Percentiles rank a stretch among this genome's conserved stretches.
These are phyloP conservation scores for Podabrus alpinus DNA, from an alignment of 2,888 invertebrate species.

Conservation along the genomic window DNA sequence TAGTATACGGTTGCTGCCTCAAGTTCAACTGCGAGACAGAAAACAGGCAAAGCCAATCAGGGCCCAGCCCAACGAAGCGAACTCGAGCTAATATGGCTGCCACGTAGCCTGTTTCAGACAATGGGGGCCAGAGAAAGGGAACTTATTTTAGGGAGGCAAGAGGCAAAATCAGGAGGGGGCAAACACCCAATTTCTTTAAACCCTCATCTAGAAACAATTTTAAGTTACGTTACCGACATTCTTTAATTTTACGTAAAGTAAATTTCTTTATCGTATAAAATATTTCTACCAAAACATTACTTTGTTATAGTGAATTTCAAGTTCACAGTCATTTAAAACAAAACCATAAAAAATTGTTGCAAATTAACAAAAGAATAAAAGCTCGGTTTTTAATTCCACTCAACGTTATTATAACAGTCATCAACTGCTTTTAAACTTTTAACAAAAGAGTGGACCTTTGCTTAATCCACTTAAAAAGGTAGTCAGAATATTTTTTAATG, in stretches of 20 bases:
- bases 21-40: slow-evolving; percentile 52
- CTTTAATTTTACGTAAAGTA: slow-evolving; percentile 6
- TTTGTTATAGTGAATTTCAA: background rate
- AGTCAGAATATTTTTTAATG: slow-evolving; percentile 47
- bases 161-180: slow-evolving; percentile 48
- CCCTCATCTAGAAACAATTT: slow-evolving; percentile 33
- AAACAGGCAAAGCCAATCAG: slow-evolving; percentile 57
- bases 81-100: slow-evolving; percentile 58
- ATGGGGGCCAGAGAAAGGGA: slow-evolving; percentile 56
- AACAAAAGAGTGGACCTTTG: slow-evolving; percentile 45
- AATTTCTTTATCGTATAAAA: slow-evolving; percentile 3
- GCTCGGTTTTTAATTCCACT: slow-evolving; percentile 35
- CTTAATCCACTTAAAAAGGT: slow-evolving; percentile 56
- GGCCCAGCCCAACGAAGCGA: slow-evolving; percentile 55
- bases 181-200: slow-evolving; percentile 47
- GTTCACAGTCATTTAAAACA: slow-evolving; percentile 1
- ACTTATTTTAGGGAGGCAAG: slow-evolving; percentile 46
- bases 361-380: slow-evolving; percentile 35
- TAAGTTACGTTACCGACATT: background rate
- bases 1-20: slow-evolving; percentile 43
- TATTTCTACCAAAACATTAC: slow-evolving; percentile 3
- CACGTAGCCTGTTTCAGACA: slow-evolving; percentile 52
- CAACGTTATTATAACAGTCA: slow-evolving; percentile 34
- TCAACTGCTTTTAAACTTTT: slow-evolving; percentile 39
- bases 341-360: slow-evolving; percentile 2